A percentile compares a stretch with the other conserved stretches of the same genome.
phyloP scores from a whole-genome alignment of 1,140 invertebrate species.

The Lineus longissimus region DNA sequence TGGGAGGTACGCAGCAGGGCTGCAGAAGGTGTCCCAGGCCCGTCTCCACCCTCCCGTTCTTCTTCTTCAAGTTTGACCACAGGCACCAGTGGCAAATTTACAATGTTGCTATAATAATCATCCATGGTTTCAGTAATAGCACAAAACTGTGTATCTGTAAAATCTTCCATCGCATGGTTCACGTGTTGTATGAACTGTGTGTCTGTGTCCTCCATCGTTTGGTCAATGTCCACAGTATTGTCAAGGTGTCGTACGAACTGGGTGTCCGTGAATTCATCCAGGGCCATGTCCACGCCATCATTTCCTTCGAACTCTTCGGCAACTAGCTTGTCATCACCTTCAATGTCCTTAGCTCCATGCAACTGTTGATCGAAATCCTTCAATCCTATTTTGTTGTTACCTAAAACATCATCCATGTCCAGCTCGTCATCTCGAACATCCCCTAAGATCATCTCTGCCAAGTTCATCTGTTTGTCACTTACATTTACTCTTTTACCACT shows the following conservation, averaged over 20 bases:
- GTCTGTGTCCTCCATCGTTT: not conserved
- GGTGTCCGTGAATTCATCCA: not conserved
- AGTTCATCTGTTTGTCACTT: too few relatives aligned
- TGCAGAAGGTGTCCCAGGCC: not conserved
- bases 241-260: not conserved
- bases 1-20: too few relatives aligned
- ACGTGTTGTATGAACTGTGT: not conserved
- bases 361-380: not conserved
- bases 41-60: not conserved
- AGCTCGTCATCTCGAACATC: slow-evolving; percentile 8
- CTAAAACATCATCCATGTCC: slow-evolving; percentile 17
- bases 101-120: too few relatives aligned
- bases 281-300: not conserved
- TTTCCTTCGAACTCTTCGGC: slow-evolving; percentile 7
- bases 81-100: too few relatives aligned
- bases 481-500: too few relatives aligned
- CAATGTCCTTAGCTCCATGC: slow-evolving; percentile 7
- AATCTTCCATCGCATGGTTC: too few relatives aligned
- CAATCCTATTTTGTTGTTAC: not conserved
- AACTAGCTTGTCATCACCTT: not conserved
- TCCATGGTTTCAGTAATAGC: too few relatives aligned
- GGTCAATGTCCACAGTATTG: not conserved
- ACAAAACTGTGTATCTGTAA: too few relatives aligned
- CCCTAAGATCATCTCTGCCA: not conserved
- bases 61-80: too few relatives aligned